These are phyloP conservation scores for Ceyx melanurus DNA, from an alignment of 2,113 vertebrate species.

Conservation along the genomic window DNA sequence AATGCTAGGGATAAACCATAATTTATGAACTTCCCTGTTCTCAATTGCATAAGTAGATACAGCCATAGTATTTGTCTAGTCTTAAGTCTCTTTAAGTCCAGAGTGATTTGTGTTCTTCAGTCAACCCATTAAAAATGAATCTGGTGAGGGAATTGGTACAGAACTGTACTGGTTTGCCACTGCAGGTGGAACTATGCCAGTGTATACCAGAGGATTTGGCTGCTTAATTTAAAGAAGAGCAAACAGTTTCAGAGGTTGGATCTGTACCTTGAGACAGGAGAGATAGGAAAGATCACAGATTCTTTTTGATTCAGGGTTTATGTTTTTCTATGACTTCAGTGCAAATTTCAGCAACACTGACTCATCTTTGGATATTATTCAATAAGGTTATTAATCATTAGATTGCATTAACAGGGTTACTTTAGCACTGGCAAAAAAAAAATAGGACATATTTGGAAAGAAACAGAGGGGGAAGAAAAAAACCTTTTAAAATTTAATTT, in stretches of 20 bases:
- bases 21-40: background rate
- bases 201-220: background rate
- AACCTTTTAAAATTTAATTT: background rate
- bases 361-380: constrained; percentile 10
- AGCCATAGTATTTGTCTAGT: background rate
- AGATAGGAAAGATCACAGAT: background rate
- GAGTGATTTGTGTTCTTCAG: background rate
- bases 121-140: background rate
- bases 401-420: background rate
- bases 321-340: background rate
- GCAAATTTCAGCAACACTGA: constrained; percentile 7
- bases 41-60: background rate
- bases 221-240: background rate
- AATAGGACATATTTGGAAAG: background rate
- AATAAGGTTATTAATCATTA: background rate
- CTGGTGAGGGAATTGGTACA: background rate
- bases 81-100: background rate
- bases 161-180: background rate
- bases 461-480: background rate
- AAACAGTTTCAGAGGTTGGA: background rate
- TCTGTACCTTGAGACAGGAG: background rate
- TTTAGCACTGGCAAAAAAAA: constrained; percentile 9
- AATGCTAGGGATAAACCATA: background rate
- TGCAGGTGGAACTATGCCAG: background rate
- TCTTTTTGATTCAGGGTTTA: background rate